A percentile compares a stretch with the other conserved stretches of the same genome.
These are phyloP conservation scores for Probaryconus sp. DNA, from an alignment of 1,140 invertebrate species.

Conservation along the genomic window DNA sequence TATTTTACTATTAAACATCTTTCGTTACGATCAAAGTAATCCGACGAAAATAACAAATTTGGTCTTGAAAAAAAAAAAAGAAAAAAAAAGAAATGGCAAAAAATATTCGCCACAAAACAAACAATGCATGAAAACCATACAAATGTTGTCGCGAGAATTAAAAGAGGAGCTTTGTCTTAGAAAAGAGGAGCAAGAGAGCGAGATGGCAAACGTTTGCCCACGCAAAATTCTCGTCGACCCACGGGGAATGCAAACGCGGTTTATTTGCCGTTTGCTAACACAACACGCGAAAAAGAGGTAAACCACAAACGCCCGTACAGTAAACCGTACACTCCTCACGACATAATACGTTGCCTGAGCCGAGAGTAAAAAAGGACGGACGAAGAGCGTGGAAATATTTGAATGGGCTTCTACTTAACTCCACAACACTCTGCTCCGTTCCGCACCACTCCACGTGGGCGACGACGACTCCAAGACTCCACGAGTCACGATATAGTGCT, in stretches of 20 bases:
- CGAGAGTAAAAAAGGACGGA: conserved; percentile 56
- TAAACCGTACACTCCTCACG: conserved; percentile 8
- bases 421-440: too few species aligned
- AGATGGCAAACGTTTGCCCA: conserved; percentile 36
- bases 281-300: conserved; percentile 7
- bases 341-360: conserved; percentile 22
- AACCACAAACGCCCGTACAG: conserved; percentile 11
- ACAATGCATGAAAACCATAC: background rate
- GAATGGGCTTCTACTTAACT: conserved; percentile 63
- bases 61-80: too few species aligned
- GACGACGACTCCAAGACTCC: too few species aligned
- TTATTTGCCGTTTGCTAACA: conserved; percentile 35
- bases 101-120: background rate
- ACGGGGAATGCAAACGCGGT: conserved; percentile 41
- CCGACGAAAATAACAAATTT: too few species aligned
- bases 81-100: too few species aligned
- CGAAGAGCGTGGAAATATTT: conserved; percentile 62
- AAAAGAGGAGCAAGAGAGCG: conserved; percentile 22
- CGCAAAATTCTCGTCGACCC: conserved; percentile 48
- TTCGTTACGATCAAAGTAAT: too few species aligned
- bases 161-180: conserved; percentile 5
- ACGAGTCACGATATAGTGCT: too few species aligned
- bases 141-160: conserved; percentile 16
- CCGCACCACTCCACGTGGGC: conserved; percentile 60
- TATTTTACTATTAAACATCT: too few species aligned